phyloP scores from a whole-genome alignment of 2,113 vertebrate genomes.

The Oryzias woworae region DNA sequence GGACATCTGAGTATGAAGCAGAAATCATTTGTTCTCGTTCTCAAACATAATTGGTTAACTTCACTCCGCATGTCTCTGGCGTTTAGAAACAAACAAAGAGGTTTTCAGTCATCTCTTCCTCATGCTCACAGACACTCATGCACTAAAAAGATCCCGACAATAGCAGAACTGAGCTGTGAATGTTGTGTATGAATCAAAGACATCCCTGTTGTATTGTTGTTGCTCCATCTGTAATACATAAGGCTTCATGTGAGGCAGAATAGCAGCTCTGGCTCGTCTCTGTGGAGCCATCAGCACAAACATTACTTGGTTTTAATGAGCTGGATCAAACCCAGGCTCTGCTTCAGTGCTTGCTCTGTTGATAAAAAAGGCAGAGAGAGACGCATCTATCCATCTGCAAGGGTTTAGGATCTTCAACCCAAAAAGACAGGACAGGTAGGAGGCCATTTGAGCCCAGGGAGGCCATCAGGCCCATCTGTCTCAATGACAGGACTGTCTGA shows the following conservation, averaged over 20 bases:
- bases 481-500: constrained; percentile 50
- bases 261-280: constrained; percentile 54
- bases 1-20: constrained; percentile 45
- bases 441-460: constrained; percentile 10
- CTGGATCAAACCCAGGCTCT: constrained; percentile 58
- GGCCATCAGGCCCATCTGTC: constrained; percentile 35
- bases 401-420: not conserved
- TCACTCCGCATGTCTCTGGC: constrained; percentile 37
- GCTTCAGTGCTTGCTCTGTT: constrained; percentile 42
- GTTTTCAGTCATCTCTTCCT: not conserved
- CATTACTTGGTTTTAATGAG: constrained; percentile 71
- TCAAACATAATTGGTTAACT: constrained; percentile 44
- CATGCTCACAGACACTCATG: constrained; percentile 6
- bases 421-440: constrained; percentile 3
- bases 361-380: constrained; percentile 14
- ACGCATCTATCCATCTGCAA: constrained; percentile 5
- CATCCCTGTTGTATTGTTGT: constrained; percentile 40
- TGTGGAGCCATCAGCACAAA: constrained; percentile 65
- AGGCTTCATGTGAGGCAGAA: constrained; percentile 48
- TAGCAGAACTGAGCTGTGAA: constrained; percentile 39
- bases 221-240: constrained; percentile 50
- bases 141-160: constrained; percentile 26
- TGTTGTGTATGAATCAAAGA: constrained; percentile 40
- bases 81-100: constrained; percentile 29
- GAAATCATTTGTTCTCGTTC: constrained; percentile 35